These are phyloP conservation scores for Orthosia gracilis DNA, from an alignment of 2,888 invertebrate species.

Conservation along the genomic window DNA sequence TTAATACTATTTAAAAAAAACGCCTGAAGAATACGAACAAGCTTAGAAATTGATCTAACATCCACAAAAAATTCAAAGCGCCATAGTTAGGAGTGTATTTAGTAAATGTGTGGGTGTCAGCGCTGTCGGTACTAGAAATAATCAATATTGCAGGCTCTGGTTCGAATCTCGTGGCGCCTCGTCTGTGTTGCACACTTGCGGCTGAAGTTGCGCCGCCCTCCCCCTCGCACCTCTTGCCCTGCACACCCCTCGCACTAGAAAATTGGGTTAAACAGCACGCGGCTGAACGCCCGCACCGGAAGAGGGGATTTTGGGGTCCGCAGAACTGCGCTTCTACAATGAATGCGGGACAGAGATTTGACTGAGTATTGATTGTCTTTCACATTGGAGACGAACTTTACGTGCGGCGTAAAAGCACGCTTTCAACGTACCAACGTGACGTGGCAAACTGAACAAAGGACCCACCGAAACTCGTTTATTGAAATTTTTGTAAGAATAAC, in stretches of 20 bases:
- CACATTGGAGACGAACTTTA: constrained; percentile 80
- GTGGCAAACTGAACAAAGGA: constrained; percentile 27
- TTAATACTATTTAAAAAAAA: background rate
- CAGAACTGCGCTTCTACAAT: constrained; percentile 88
- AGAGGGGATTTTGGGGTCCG: constrained; percentile 88
- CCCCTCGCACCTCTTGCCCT: constrained; percentile 80
- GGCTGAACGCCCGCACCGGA: constrained; percentile 86
- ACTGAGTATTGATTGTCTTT: constrained; percentile 89
- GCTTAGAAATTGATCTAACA: background rate
- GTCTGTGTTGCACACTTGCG: constrained; percentile 87
- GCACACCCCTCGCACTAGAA: constrained; percentile 87
- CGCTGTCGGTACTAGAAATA: constrained; percentile 78
- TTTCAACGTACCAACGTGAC: constrained; percentile 38
- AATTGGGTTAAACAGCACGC: constrained; percentile 91
- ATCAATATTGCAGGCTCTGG: constrained; percentile 87
- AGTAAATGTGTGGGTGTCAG: constrained; percentile 58
- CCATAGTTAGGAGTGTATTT: constrained; percentile 53
- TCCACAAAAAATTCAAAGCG: constrained; percentile 11
- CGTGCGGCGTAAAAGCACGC: constrained; percentile 69
- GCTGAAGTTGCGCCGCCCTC: constrained; percentile 82
- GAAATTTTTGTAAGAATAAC: constrained; percentile 1
- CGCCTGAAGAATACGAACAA: constrained; percentile 9
- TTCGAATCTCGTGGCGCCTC: constrained; percentile 83
- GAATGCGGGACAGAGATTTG: constrained; percentile 89
- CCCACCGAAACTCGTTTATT: constrained; percentile 14